These are phyloP conservation scores for Gadus macrocephalus DNA, from an alignment of 2,113 vertebrate species.

Conservation along the genomic window DNA sequence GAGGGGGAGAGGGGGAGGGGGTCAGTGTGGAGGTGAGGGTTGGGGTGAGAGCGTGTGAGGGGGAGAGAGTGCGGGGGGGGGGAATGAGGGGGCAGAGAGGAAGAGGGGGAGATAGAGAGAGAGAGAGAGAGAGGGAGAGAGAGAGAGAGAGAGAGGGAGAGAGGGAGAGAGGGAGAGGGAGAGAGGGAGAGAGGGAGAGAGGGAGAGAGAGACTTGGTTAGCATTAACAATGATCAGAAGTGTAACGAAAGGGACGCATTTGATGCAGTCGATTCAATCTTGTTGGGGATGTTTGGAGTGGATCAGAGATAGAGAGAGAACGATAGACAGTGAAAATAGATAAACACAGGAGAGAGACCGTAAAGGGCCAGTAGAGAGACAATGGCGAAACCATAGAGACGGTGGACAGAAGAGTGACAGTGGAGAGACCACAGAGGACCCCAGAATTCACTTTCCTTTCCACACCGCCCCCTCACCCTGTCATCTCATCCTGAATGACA, in stretches of 20 bases:
- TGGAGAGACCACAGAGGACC: too few species aligned
- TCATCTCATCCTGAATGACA: too few species aligned
- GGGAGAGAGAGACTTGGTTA: not conserved
- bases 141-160: slow-evolving; percentile 3
- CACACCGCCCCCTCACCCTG: too few species aligned
- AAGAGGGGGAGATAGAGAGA: not conserved
- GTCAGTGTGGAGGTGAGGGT: not conserved
- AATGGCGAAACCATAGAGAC: too few species aligned
- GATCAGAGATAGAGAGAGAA: not conserved
- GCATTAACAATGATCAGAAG: too few species aligned
- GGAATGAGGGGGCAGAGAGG: not conserved
- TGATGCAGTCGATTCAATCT: not conserved
- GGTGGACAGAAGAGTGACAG: too few species aligned
- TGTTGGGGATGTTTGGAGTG: not conserved
- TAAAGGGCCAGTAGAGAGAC: too few species aligned
- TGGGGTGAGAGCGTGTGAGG: not conserved
- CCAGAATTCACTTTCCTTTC: too few species aligned
- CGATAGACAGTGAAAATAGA: too few species aligned
- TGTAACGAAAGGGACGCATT: slow-evolving; percentile 5
- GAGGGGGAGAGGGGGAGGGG: not conserved
- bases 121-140: not conserved
- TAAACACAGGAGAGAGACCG: too few species aligned
- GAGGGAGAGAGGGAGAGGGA: not conserved
- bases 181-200: not conserved
- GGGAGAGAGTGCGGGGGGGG: too few species aligned